Evolutionary conservation across 2,797 vertebrate genomes (phyloP), one percentile per base, ranked within the genome.

Genomic region (Semaprochilodus insignis): DNA sequence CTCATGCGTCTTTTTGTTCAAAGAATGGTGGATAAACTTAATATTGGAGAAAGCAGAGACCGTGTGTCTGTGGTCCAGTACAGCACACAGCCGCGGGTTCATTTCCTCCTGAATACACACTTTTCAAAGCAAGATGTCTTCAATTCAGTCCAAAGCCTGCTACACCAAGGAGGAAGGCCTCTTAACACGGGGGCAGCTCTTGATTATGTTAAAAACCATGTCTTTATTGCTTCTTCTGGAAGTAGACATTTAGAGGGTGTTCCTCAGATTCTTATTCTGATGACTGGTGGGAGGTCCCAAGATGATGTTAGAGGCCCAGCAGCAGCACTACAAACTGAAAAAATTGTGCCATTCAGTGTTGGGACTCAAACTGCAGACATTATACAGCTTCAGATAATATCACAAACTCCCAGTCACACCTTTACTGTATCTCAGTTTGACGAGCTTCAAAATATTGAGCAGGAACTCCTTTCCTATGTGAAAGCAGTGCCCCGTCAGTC

Each of bases 41-140:
- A 95, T 0, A 93, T 97, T 87, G 93, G 94, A 78, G 91, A 92
- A 0, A 94, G 93, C 80, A 89, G 88, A 65, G 96, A 95, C 34
- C 89, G 94, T 69, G 90, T 97, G 52, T 95, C 95, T 0, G 94
- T 97, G 82, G 92, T 97, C 55, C 96, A 97, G 88, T 96, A 95
- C 90, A 95, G 96, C 0, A 93, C 92, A 10, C 93, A 95, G 4
- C 89, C 94, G 44, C 87, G 60, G 0, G 91, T 94, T 69, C 93
- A 96, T 81, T 97, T 97, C 81, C 88, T 95, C 66, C 89, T 96
- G 57, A 96, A 96, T 0, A 91, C 92, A 6, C 86, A 96, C 80
- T 88, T 92, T 74, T 95, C 93, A 83, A 95, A 95, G 80, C 91
- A 94, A 0, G 95, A 96, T 27, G 91, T 96, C 19, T 90, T 91